Conservation (phyloP, 2,888 invertebrate genomes). For the Argyra leucocephala region DNA sequence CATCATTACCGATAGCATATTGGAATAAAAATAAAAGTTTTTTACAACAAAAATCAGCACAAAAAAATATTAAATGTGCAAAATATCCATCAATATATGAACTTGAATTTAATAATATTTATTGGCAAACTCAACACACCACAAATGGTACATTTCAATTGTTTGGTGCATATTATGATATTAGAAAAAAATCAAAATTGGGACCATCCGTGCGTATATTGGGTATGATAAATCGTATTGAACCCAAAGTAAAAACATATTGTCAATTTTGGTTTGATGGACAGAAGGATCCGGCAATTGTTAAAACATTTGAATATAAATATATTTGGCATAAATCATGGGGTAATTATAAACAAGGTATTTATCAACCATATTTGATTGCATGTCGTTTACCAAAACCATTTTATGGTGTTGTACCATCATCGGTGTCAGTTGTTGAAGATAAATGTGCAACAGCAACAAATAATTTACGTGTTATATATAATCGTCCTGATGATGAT, state of each 20-base stretch:
- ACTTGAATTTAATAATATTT: constrained; percentile 83
- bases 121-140: constrained; percentile 80
- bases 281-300: constrained; percentile 68
- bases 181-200: constrained; percentile 63
- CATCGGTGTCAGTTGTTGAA: constrained; percentile 77
- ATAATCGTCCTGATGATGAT: constrained; percentile 57
- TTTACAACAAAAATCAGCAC: constrained; percentile 47
- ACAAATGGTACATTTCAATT: constrained; percentile 82
- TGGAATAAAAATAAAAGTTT: constrained; percentile 72
- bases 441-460: constrained; percentile 75
- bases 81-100: constrained; percentile 83
- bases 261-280: constrained; percentile 87
- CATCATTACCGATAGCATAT: constrained; percentile 74
- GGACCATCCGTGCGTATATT: constrained; percentile 77
- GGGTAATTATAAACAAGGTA: constrained; percentile 86
- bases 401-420: constrained; percentile 62
- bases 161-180: constrained; percentile 83
- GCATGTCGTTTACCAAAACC: constrained; percentile 77
- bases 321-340: constrained; percentile 91
- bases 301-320: constrained; percentile 79
- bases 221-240: constrained; percentile 82
- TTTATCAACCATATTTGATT: constrained; percentile 82
- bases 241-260: constrained; percentile 69
- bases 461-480: constrained; percentile 74
- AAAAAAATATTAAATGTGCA: constrained; percentile 55